Base-by-base conservation (phyloP, 1,140 invertebrate species). In the Frieseomelitta varia region DNA sequence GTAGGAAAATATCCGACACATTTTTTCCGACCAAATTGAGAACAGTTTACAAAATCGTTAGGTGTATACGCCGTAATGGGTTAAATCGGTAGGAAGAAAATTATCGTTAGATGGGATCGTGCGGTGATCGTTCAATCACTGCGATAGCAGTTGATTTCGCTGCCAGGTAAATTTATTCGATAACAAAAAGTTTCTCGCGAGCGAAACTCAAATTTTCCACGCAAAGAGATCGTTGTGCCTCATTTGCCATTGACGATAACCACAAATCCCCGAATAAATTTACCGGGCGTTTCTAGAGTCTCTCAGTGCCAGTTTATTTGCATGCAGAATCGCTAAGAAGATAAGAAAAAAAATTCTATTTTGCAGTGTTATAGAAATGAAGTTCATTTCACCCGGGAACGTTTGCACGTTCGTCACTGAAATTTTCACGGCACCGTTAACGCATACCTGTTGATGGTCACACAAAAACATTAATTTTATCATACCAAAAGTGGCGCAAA, bases 361-460 rank as follows among this genome's bases (percentile, higher is more conserved):
- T 74, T 86, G 83, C 79, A 79, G 56, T 65, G 53, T 84, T 83
- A 87, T 67, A 68, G 58, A 85, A 87, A 81, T 75, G 84, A 81
- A 74, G 78, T 87, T 80, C 84, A 78, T 79, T 81, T 88, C 87
- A 88, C 87, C 87, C 58, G 87, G 39, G 67, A 24, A 81, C 76
- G 24, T 61, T 88, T 85, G 82, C 79, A 88, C 79, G 87, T 85
- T 82, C 85, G 74, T 77, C 86, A 88, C 80, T 78, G 86, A 88
- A 87, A 80, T 75, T 81, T 88, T 88, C 75, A 77, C 86, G 87
- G 86, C 87, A 88, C 51, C 87, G 84, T 88, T 85, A 87, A 77
- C 73, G 74, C 74, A 88, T 61, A 88, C 68, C 81, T 81, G 63
- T 84, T 84, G 81, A 63, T 84, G 81, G 81, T 84, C 76, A 84